Evolutionary conservation across 2,888 invertebrate genomes (phyloP), one percentile per base, ranked within the genome.

Genomic region (Rutpela maculata): DNA sequence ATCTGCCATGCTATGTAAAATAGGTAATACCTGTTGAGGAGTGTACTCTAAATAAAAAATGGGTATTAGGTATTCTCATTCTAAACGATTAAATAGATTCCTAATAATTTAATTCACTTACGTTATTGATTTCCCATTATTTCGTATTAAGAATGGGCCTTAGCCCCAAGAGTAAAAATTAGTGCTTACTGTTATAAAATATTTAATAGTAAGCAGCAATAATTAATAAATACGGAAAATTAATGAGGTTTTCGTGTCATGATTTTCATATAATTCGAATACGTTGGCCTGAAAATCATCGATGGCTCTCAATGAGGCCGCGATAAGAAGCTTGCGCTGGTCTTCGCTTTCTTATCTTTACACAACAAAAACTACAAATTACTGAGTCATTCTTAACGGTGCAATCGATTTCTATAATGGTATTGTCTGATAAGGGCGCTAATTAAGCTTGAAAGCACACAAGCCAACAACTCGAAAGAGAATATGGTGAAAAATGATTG

Each of bases 291-390:
- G 50, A n/a, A n/a, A 50, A 15, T 15, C 7, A 2, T n/a, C n/a
- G n/a, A 50, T n/a, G n/a, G 50, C n/a, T 50, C 15, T n/a, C n/a
- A 50, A 50, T 50, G n/a, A n/a, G 50, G n/a, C n/a, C 15, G 50
- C n/a, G 50, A 50, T 50, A 50, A n/a, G 50, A n/a, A 50, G 50
- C 50, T n/a, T n/a, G 50, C n/a, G n/a, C 50, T 50, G 15, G 50
- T 50, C 50, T 50, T 50, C 50, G n/a, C 4, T 43, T 43, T n/a
- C 50, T 50, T 50, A 50, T 50, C 50, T 50, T 50, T 50, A 50
- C 50, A n/a, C 50, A 50, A 50, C 50, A 50, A 50, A 50, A 50
- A 50, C 50, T 50, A 50, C 50, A 50, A n/a, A 50, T 50, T 50
- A 6, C n/a, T 50, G 6, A 50, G 50, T 50, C 50, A 50, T n/a